A percentile compares a stretch with the other conserved stretches of the same genome.
These are phyloP conservation scores for Polypedilum pembai DNA, from an alignment of 1,140 invertebrate genomes.

Conservation along the genomic window DNA sequence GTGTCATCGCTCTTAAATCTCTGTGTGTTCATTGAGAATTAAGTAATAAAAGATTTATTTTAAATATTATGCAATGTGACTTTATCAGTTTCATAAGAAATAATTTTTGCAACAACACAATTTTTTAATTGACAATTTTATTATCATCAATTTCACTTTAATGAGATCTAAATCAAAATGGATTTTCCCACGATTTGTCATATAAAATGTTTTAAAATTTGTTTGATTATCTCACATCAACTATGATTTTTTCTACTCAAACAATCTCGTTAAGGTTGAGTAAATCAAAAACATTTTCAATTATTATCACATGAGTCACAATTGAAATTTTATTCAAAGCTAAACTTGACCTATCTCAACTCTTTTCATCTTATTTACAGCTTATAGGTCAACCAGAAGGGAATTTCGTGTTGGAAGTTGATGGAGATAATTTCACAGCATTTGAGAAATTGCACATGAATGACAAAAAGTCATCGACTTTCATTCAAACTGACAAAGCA, in stretches of 20 bases:
- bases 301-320: background rate
- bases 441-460: background rate
- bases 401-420: background rate
- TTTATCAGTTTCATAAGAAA: too few relatives aligned
- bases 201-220: too few relatives aligned
- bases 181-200: too few relatives aligned
- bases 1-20: background rate
- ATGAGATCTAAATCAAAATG: too few relatives aligned
- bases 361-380: background rate
- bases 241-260: background rate
- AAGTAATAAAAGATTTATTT: too few relatives aligned
- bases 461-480: slow-evolving; percentile 45
- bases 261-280: background rate
- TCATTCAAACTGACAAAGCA: slow-evolving; percentile 89
- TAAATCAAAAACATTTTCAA: background rate
- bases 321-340: background rate
- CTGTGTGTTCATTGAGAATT: too few relatives aligned
- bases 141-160: too few relatives aligned
- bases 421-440: background rate
- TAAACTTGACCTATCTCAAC: background rate
- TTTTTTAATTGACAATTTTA: too few relatives aligned
- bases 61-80: too few relatives aligned
- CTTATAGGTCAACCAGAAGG: background rate
- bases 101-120: too few relatives aligned
- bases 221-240: too few relatives aligned